Base-by-base conservation (phyloP, 2,113 vertebrate species). In the Cottus gobio region DNA sequence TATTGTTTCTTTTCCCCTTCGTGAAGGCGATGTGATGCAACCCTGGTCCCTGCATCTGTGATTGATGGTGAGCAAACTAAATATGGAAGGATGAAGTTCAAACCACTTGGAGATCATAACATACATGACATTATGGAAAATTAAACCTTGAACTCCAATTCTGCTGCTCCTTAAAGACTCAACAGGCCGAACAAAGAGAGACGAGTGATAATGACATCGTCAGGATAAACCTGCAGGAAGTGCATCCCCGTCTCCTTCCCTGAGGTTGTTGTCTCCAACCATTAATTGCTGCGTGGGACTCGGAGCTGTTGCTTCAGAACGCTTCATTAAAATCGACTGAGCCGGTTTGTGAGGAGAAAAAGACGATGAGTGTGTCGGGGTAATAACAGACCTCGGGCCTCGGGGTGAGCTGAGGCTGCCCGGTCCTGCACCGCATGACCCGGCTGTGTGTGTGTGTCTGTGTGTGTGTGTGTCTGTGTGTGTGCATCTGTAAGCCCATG, bases 371-470 rank as follows among this genome's bases (percentile, higher is more conserved):
- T 95, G 95, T 92, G 95, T 94, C 93, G 89, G 95, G 90, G 94
- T 96, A 96, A 97, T 97, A 96, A 96, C 95, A 97, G 96, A 93
- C 93, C 91, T 79, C 36, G 36, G n/a, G n/a, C n/a, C n/a, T 34
- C 73, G 74, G 91, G 87, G 74, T 77, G 92, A 92, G 90, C 93
- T 90, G 82, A 86, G 89, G 86, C 75, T 75, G 88, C 94, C 92
- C 90, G 88, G 75, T 85, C 82, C 89, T 84, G 48, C 70, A 78
- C 85, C 83, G 61, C 89, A 85, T 92, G 90, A 93, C 93, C 91
- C 87, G 50, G 78, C 81, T 90, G 85, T n/a, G 75, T 89, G 56
- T 86, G 80, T 83, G 69, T 82, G 16, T 76, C 74, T 77, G 80
- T 79, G 82, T 4, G 83, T 82, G 50, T 52, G 50, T 52, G 7